Base-by-base conservation (phyloP, 2,888 invertebrate species). In the Gnatocerus cornutus region DNA sequence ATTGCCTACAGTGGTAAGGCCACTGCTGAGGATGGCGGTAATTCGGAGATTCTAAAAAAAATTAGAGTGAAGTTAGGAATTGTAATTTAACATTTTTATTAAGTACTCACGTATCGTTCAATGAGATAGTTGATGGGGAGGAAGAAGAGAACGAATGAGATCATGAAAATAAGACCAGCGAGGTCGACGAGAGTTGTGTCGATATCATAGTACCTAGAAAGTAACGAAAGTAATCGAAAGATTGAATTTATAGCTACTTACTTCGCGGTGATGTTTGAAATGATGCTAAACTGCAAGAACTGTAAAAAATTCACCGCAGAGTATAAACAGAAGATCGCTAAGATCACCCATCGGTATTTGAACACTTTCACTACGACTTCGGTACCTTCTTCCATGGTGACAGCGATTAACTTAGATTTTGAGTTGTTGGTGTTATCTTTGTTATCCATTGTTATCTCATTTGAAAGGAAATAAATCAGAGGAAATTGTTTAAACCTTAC, bases 81-180 rank as follows among this genome's bases (percentile, higher is more conserved):
- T 13, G 1, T 13, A n/a, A n/a, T n/a, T n/a, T n/a, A n/a, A n/a
- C n/a, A n/a, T n/a, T 39, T 16, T 41, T 12, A 8, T 13, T 29
- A 14, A 13, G 48, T n/a, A 77, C 80, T 78, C 69, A 81, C 81
- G 65, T 77, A 79, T 77, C 72, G 77, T 65, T 80, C 79, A 16
- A 81, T 79, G 63, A 98, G 89, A 91, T 93, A 98, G 82, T 97
- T 96, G 13, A 94, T 96, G 0, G 99, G 99, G 81, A 98, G 94
- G 81, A 99, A 96, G 74, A 98, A 90, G 7, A 98, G 93, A 77
- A 99, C 96, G 85, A 98, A 99, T 1, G 92, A 89, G 73, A 96
- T 89, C 97, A 98, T 98, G 87, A 93, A 99, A 79, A 98, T 90
- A 93, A 99, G 94, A 58, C 96, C 96, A 27, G 97, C 94, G 95